Conservation (phyloP, 2,113 vertebrate species). For the Chrysemys picta region DNA sequence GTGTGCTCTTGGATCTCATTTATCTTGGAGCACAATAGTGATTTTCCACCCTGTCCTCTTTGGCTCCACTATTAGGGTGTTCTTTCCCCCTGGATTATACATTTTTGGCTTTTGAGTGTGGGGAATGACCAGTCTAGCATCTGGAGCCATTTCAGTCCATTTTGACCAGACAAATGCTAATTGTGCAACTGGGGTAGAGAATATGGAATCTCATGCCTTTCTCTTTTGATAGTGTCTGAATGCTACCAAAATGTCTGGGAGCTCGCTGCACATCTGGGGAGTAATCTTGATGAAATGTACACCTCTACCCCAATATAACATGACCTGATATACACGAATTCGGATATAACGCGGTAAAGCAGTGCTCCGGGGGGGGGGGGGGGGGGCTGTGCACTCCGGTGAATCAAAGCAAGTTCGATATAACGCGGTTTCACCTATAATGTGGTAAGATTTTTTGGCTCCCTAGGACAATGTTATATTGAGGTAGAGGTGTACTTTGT, state of each 20-base stretch:
- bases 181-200: background rate
- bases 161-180: slow-evolving; percentile 14
- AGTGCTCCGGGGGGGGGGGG: too few species aligned
- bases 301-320: too few species aligned
- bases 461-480: too few species aligned
- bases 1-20: background rate
- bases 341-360: too few species aligned
- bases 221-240: background rate
- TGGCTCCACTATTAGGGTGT: background rate
- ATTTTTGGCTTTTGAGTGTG: background rate
- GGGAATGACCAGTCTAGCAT: background rate
- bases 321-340: too few species aligned
- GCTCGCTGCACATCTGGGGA: background rate
- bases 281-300: background rate
- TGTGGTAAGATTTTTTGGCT: too few species aligned
- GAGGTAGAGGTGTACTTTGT: background rate
- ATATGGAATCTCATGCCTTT: background rate
- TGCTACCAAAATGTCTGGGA: background rate
- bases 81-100: background rate
- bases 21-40: background rate
- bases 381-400: too few species aligned
- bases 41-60: background rate
- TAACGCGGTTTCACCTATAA: too few species aligned
- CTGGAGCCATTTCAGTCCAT: background rate
- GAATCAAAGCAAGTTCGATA: too few species aligned